Base-by-base conservation (phyloP, 2,797 vertebrate species). In the Eulemur rubriventer region DNA sequence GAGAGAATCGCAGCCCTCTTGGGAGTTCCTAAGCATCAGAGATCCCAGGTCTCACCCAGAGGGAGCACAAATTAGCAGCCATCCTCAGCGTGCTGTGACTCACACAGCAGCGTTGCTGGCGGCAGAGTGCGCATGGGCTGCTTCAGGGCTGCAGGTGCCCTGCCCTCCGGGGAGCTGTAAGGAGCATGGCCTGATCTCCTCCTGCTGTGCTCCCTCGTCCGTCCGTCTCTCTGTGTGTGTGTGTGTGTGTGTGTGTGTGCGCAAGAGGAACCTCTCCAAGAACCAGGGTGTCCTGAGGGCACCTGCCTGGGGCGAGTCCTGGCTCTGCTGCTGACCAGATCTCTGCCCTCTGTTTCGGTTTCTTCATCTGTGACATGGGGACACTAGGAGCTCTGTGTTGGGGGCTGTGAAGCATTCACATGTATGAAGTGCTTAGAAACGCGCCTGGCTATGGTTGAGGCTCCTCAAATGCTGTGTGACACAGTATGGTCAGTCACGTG, bases 401-500 rank as follows among this genome's bases (percentile, higher is more conserved):
- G 0, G 57, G 7, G 18, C 67, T n/a, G 0, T n/a, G 78, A 59
- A 59, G 57, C 55, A 4, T 17, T 38, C 12, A 0, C 24, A 26
- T 24, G 2, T 4, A 3, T 22, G 48, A 13, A 26, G 30, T 28
- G 75, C 55, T 65, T 61, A 24, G 86, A 28, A 43, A 63, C 41
- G 30, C 22, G 24, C 41, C 41, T 41, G 46, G 38, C 38, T 2
- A 1, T 4, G 1, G 10, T 30, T 11, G 22, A 48, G 10, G 30
- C 18, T 63, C 35, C 14, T 10, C 14, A 33, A 9, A 30, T 18
- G 10, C 46, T 16, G 1, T 1, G 8, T 67, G 30, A 20, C 50
- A 12, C 10, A 16, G 33, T 35, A 0, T 1, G 4, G 24, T 18
- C 28, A 28, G 30, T 78, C 57, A 35, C 0, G 0, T 65, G 33